These are phyloP conservation scores for Eumeta japonica DNA, from an alignment of 1,140 invertebrate species.

Conservation along the genomic window DNA sequence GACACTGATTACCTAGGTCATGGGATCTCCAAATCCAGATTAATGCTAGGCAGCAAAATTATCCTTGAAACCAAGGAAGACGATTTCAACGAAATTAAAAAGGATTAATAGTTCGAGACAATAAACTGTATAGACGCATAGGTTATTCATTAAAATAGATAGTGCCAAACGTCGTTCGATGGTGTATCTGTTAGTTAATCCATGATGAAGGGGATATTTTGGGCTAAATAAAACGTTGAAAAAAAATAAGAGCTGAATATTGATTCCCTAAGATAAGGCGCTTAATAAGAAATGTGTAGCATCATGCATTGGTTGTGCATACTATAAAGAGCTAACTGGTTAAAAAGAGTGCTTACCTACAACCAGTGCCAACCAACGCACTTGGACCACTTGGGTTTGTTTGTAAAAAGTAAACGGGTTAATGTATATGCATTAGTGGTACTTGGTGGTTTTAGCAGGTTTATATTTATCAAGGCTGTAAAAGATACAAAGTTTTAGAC, in stretches of 20 bases:
- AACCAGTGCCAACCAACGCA: conserved; percentile 1
- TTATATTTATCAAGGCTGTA: conserved; percentile 6
- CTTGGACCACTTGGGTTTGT: background rate
- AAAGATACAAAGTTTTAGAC: conserved; percentile 8
- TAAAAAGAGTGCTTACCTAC: conserved; percentile 1
- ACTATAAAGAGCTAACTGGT: background rate
- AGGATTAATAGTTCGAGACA: no score
- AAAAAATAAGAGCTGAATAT: conserved; percentile 4
- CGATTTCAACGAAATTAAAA: no score
- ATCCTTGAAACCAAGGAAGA: no score
- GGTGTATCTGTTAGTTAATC: no score
- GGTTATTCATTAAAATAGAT: no score
- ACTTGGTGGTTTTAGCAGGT: conserved; percentile 9
- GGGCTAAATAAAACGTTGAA: conserved; percentile 12
- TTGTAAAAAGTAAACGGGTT: conserved; percentile 2
- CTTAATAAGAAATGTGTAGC: conserved; percentile 10
- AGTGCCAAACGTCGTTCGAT: no score
- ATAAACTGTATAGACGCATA: no score
- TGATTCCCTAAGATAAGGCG: conserved; percentile 6
- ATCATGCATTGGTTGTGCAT: conserved; percentile 9
- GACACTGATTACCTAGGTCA: no score
- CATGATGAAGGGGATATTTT: no score
- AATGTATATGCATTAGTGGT: no score
- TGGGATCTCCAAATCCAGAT: no score
- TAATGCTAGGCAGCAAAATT: no score